Evolutionary conservation across 2,113 vertebrate genomes (phyloP).

Genomic region (Coryphaenoides rupestris): DNA sequence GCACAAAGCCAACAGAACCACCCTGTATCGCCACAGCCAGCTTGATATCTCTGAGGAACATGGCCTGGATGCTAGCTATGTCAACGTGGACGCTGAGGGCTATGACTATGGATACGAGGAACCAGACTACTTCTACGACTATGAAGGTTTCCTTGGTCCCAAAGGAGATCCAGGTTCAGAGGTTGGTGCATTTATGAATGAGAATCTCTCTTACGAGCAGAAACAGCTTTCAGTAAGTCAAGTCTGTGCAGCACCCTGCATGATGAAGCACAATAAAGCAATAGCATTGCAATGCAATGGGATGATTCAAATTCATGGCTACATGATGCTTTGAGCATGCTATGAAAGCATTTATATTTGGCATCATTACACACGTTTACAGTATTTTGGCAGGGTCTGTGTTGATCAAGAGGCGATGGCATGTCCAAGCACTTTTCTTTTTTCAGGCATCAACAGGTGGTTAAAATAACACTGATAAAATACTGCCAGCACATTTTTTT

Average conservation of each 20-base stretch:
- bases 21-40: slow-evolving; percentile 73
- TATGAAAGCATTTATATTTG: no score
- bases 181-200: slow-evolving; percentile 76
- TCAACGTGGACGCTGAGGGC: slow-evolving; percentile 71
- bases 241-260: slow-evolving; percentile 29
- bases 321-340: not conserved
- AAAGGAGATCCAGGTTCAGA: slow-evolving; percentile 92
- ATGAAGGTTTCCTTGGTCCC: slow-evolving; percentile 79
- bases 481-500: no score
- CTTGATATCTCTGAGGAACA: slow-evolving; percentile 67
- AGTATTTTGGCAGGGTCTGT: no score
- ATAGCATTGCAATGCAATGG: slow-evolving; percentile 33
- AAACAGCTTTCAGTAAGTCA: slow-evolving; percentile 10
- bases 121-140: slow-evolving; percentile 79
- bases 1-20: slow-evolving; percentile 68
- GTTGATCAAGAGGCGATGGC: slow-evolving; percentile 52
- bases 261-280: slow-evolving; percentile 27
- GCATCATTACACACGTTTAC: slow-evolving; percentile 24
- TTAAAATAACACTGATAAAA: no score
- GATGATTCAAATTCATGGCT: not conserved
- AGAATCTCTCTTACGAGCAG: slow-evolving; percentile 2
- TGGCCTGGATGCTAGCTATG: slow-evolving; percentile 69
- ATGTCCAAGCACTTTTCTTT: slow-evolving; percentile 43
- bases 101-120: slow-evolving; percentile 88
- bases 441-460: no score